Conservation (phyloP, 1,140 invertebrate genomes). For the Camponotus vicinus region DNA sequence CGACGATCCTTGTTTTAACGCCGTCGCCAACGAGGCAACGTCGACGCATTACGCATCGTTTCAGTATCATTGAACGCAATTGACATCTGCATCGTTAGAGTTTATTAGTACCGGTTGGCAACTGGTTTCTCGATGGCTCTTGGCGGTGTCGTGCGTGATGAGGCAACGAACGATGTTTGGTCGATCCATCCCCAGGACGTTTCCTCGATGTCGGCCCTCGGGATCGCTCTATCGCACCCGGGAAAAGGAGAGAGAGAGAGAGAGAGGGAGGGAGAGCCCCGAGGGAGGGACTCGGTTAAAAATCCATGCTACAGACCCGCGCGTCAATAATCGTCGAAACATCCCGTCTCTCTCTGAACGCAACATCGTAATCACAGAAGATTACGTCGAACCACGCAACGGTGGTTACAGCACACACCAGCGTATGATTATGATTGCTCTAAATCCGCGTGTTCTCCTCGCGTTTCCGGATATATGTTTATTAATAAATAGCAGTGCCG, state of each 20-base stretch:
- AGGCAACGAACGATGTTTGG: conserved; percentile 65
- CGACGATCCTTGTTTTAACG: conserved; percentile 41
- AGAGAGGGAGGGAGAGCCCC: neutral
- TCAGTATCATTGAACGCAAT: conserved; percentile 73
- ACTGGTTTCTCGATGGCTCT: conserved; percentile 67
- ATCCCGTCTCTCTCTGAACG: conserved; percentile 25
- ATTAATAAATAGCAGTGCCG: conserved; percentile 45
- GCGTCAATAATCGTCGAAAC: conserved; percentile 47
- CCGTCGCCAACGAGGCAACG: conserved; percentile 25
- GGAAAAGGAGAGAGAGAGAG: neutral
- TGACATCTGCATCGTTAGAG: conserved; percentile 69
- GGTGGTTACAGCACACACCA: neutral
- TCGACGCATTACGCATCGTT: conserved; percentile 68
- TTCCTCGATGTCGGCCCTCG: conserved; percentile 34
- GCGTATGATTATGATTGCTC: conserved; percentile 44
- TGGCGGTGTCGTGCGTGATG: conserved; percentile 70
- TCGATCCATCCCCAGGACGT: conserved; percentile 62
- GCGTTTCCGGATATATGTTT: conserved; percentile 51
- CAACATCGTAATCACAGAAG: conserved; percentile 41
- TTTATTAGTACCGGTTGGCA: conserved; percentile 72
- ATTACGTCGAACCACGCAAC: conserved; percentile 52
- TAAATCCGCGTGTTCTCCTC: conserved; percentile 36
- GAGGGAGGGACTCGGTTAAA: neutral
- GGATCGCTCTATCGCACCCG: conserved; percentile 3
- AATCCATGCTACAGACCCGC: conserved; percentile 30